Base-by-base conservation (phyloP, 2,797 vertebrate species). In the Phalanger gymnotis region DNA sequence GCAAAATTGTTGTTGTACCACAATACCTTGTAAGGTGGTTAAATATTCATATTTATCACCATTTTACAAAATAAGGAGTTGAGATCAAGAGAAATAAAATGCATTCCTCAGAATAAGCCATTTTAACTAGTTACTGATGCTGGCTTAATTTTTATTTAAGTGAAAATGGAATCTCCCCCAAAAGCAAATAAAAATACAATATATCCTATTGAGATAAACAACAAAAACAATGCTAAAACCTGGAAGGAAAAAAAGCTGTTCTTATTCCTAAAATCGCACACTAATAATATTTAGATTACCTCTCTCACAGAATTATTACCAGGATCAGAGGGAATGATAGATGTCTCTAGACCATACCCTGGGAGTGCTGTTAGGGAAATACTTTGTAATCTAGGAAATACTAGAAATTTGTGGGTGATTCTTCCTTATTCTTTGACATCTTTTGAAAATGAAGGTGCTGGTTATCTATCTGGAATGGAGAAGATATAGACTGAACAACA, bases 261-360 rank as follows among this genome's bases (percentile, higher is more conserved):
- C 61, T 16, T n/a, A n/a, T 34, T n/a, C 13, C 61, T n/a, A 1
- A 14, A n/a, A n/a, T n/a, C 12, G n/a, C 0, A 0, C n/a, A 16
- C 61, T 66, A 66, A 58, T 57, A 58, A 58, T 30, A 58, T 58
- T 58, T 31, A 31, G 57, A 58, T 30, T 30, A 56, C 55, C 1
- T 58, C 9, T n/a, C 14, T n/a, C 61, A 66, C 34, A 66, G 34
- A 1, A 66, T 12, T n/a, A 16, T 66, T 66, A n/a, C 34, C 14
- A 66, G 61, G 14, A n/a, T n/a, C 61, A 66, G 14, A 66, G 1
- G 3, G 14, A n/a, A n/a, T n/a, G 6, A n/a, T n/a, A 1, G 13
- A n/a, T 19, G 5, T n/a, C 34, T 66, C 5, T 66, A n/a, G 19
- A n/a, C 34, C 4, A 66, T 4, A n/a, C 5, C 5, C 31, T 61